These are phyloP conservation scores for Lycopodina hypogea DNA, from an alignment of 37 sponge, comb jelly and placozoan genomes.

Conservation along the genomic window DNA sequence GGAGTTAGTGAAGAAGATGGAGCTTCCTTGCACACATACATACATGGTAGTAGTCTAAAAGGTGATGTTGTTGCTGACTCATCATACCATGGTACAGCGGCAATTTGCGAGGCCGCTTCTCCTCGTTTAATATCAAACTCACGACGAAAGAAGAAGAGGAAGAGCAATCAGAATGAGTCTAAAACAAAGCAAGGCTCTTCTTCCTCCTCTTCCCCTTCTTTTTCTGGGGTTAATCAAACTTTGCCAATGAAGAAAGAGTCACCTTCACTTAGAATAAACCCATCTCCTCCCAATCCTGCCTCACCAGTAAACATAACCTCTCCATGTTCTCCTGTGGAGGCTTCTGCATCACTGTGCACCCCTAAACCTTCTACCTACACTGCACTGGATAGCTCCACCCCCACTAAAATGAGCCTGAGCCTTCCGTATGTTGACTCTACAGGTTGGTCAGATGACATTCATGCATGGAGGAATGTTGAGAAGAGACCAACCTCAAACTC, in stretches of 20 bases:
- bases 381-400: background rate
- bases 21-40: background rate
- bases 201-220: background rate
- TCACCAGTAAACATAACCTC: background rate
- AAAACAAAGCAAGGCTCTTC: background rate
- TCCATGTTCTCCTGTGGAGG: background rate
- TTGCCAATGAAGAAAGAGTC: too few relatives aligned
- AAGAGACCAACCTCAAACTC: too few relatives aligned
- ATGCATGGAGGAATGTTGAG: too few relatives aligned
- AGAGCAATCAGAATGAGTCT: conserved; percentile 20
- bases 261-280: background rate
- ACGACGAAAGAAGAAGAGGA: conserved; percentile 13
- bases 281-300: conserved; percentile 8
- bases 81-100: background rate
- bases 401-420: background rate
- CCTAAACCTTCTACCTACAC: background rate
- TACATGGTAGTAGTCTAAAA: background rate
- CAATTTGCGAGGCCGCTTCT: background rate
- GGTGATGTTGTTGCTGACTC: background rate
- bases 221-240: background rate
- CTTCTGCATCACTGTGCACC: background rate
- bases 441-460: too few relatives aligned
- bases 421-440: too few relatives aligned
- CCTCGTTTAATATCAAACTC: conserved; percentile 1
- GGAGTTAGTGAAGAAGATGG: conserved; percentile 4